Evolutionary conservation across 2,797 vertebrate genomes (phyloP).

Genomic region (Falco naumanni): DNA sequence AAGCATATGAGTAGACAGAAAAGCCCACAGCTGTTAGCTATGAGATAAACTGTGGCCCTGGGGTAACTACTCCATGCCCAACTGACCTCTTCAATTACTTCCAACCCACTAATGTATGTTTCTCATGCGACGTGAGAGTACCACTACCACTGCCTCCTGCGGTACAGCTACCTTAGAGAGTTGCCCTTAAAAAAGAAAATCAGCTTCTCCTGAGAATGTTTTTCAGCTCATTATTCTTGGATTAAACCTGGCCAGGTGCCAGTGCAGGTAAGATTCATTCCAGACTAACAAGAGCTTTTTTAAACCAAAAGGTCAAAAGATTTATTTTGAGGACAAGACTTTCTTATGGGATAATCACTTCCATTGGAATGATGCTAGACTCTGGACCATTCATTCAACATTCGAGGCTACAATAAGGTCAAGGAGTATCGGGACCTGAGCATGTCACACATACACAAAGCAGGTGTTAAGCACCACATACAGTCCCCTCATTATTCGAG

Average conservation of each 20-base stretch:
- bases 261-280: neutral
- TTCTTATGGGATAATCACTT: neutral
- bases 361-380: neutral
- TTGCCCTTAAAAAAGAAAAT: neutral
- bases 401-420: neutral
- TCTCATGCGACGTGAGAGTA: neutral
- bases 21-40: neutral
- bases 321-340: neutral
- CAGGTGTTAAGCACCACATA: neutral
- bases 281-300: neutral
- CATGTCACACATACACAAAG: neutral
- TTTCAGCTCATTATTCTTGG: neutral
- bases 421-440: neutral
- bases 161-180: neutral
- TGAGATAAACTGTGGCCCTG: neutral
- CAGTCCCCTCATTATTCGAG: neutral
- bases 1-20: neutral
- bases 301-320: neutral
- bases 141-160: neutral
- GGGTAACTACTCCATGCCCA: neutral
- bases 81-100: neutral
- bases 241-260: neutral
- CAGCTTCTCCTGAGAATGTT: neutral
- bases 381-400: neutral
- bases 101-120: neutral